phyloP scores from a whole-genome alignment of 2,113 vertebrate genomes.

The Phocoena sinus region DNA sequence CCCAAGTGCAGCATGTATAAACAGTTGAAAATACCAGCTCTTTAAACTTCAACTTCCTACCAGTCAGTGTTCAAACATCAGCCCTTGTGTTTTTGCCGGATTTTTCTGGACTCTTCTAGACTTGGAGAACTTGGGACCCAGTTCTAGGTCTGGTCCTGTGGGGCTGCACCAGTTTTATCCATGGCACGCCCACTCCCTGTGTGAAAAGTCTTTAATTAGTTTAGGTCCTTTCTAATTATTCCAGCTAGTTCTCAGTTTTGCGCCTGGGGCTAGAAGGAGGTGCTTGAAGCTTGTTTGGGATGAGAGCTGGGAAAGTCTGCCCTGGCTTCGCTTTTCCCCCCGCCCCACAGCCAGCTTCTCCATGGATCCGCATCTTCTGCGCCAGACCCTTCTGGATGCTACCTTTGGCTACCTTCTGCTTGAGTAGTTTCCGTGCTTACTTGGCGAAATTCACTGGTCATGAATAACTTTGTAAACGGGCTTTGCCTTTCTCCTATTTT shows the following conservation, averaged over 20 bases:
- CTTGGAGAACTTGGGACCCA: slow-evolving; percentile 34
- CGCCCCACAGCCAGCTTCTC: neutral
- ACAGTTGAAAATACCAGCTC: slow-evolving; percentile 7
- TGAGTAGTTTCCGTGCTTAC: neutral
- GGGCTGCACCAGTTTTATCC: slow-evolving; percentile 57
- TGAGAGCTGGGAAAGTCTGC: neutral
- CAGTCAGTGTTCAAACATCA: neutral
- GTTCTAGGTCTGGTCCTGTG: slow-evolving; percentile 67
- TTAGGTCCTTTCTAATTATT: slow-evolving; percentile 60
- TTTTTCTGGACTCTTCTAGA: slow-evolving; percentile 48
- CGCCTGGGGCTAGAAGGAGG: slow-evolving; percentile 24
- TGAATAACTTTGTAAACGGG: neutral
- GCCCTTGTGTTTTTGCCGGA: neutral
- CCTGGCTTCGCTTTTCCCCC: neutral
- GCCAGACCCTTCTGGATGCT: neutral
- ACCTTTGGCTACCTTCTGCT: neutral
- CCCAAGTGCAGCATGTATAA: neutral
- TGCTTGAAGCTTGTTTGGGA: neutral
- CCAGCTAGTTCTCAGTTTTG: slow-evolving; percentile 23
- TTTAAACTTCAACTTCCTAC: slow-evolving; percentile 20
- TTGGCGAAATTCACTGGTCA: neutral
- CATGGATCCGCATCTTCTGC: neutral
- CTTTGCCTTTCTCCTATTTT: neutral
- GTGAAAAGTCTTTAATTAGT: slow-evolving; percentile 70
- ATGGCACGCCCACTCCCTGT: neutral